These are phyloP conservation scores for Pocillopora damicornis DNA, from an alignment of 64 coral and sea anemone genomes.

Conservation along the genomic window DNA sequence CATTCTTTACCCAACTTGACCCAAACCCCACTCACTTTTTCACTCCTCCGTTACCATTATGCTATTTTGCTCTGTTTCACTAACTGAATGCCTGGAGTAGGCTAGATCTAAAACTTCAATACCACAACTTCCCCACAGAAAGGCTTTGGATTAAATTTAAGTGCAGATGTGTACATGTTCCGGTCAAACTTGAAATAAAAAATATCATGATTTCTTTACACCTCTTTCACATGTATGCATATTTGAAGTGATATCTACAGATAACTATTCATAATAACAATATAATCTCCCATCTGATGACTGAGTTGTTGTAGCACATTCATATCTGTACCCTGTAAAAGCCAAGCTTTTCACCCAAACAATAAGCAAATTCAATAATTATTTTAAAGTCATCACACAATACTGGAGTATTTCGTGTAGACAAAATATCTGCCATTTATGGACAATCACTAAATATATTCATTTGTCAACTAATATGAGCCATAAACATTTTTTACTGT, in stretches of 20 bases:
- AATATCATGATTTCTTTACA: neutral
- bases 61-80: too few relatives aligned
- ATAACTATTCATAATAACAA: neutral
- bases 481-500: too few relatives aligned
- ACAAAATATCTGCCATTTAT: neutral
- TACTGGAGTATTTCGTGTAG: neutral
- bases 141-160: too few relatives aligned
- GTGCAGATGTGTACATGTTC: too few relatives aligned
- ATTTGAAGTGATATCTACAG: neutral
- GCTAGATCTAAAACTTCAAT: too few relatives aligned
- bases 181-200: neutral
- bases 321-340: neutral
- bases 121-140: too few relatives aligned
- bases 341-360: neutral
- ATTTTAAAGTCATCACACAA: neutral
- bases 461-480: neutral
- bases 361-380: neutral
- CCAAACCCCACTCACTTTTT: too few relatives aligned
- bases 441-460: neutral
- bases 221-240: neutral
- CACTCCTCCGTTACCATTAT: too few relatives aligned
- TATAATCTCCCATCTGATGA: neutral
- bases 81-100: too few relatives aligned
- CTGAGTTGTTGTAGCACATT: neutral
- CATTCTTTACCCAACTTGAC: too few relatives aligned